Percentiles rank a stretch among this genome's conserved stretches.
Evolutionary conservation across 2,113 vertebrate genomes (phyloP).

Genomic region (Copsychus sechellarum): DNA sequence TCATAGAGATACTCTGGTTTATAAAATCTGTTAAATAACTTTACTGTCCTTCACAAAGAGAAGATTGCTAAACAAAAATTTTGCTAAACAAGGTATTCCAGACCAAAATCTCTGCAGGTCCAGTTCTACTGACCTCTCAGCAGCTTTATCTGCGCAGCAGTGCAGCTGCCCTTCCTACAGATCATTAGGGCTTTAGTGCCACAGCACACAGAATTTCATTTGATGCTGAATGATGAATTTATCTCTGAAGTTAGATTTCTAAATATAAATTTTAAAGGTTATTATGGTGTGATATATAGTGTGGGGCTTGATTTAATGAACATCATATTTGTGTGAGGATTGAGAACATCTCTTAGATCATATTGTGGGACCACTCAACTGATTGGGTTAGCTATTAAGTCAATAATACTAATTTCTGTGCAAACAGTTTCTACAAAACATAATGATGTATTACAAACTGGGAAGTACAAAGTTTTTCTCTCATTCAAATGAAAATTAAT

Average conservation of each 20-base stretch:
- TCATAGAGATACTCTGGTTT: neutral
- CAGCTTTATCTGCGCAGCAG: neutral
- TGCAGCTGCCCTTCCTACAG: neutral
- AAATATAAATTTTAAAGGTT: neutral
- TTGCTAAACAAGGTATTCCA: neutral
- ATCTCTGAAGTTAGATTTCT: constrained; percentile 7
- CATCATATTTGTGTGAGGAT: neutral
- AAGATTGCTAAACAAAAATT: neutral
- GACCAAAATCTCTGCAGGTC: neutral
- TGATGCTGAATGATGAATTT: neutral
- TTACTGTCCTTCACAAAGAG: neutral
- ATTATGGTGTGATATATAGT: neutral
- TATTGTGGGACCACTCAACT: neutral
- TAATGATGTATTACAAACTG: neutral
- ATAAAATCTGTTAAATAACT: neutral
- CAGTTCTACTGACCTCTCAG: neutral
- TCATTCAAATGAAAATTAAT: neutral
- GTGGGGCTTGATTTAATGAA: neutral
- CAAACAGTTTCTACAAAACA: neutral
- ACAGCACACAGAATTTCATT: neutral
- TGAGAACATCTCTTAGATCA: neutral
- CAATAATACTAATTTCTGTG: neutral
- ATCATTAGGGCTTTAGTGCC: neutral
- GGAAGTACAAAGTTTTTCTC: neutral
- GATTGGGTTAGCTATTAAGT: neutral